Base-by-base conservation (phyloP, 2,113 vertebrate genomes). In the Lipophrys pholis region DNA sequence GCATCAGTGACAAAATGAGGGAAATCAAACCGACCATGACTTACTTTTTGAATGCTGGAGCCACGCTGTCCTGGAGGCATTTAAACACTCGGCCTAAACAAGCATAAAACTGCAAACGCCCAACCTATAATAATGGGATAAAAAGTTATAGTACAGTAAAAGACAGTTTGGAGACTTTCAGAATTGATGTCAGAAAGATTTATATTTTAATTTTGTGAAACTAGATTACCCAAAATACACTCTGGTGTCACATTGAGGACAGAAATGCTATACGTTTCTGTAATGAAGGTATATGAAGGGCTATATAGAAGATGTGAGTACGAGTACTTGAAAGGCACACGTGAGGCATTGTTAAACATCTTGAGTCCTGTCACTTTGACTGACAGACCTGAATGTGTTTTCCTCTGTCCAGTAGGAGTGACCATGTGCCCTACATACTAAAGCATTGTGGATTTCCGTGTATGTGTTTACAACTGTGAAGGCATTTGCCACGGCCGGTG, bases 1-100 rank as follows among this genome's bases (percentile, higher is more conserved):
- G 40, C 56, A 40, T 46, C 46, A 68, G 41, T 8, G 51, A 64
- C 48, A 76, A 78, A 75, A 69, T 55, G 52, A 71, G 11, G 15
- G 7, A 57, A 84, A 43, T 58, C 14, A 76, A 58, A 76, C 65
- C 30, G 11, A 41, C 46, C 43, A 11, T 46, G 45, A 60, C 36
- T 40, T 58, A 45, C 15, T 38, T 48, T 16, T 40, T 17, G 21
- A 45, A 2, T 21, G 5, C 64, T 35, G 48, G 57, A 75, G 73
- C 43, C 66, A 11, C 10, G 30, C 45, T 59, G 57, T 56, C 56
- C 38, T 42, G 1, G 4, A 45, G 45, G 43, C 12, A 43, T 82
- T 81, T 62, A 30, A 61, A 50, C 48, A 46, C 67, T 51, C 43
- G 21, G 21, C 1, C 8, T 63, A 70, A 75, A 78, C 17, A 50